Evolutionary conservation across 1,140 invertebrate genomes (phyloP).

Genomic region (Drosophila teissieri): DNA sequence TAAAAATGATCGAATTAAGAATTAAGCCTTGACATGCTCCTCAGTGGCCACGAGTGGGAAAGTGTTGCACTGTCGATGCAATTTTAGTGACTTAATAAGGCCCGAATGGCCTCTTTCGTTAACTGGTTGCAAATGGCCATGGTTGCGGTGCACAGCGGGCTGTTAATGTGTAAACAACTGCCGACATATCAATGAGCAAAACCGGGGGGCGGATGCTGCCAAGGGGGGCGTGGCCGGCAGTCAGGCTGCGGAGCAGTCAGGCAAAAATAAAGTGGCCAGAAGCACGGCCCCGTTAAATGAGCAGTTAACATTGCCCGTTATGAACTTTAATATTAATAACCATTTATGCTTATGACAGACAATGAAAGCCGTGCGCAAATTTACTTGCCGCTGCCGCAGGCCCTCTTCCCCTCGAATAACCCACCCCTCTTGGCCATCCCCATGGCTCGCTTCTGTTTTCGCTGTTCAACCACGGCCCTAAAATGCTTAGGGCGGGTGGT

Average conservation of each 20-base stretch:
- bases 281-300: constrained; percentile 61
- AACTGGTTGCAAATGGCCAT: constrained; percentile 55
- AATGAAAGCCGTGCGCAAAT: constrained; percentile 54
- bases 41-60: not conserved
- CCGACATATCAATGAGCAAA: constrained; percentile 53
- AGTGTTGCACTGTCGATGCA: constrained; percentile 20
- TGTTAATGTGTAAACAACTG: constrained; percentile 65
- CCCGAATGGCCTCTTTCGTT: constrained; percentile 68
- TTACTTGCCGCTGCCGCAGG: constrained; percentile 3
- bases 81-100: constrained; percentile 63
- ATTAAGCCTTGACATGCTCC: constrained; percentile 18
- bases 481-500: constrained; percentile 62
- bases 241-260: constrained; percentile 9
- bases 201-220: not conserved
- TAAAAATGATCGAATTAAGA: constrained; percentile 11
- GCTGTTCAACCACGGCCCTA: constrained; percentile 69
- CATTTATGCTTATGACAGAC: constrained; percentile 79
- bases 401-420: not conserved
- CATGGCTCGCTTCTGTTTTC: constrained; percentile 48
- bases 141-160: constrained; percentile 39
- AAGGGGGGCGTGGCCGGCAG: not conserved
- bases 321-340: constrained; percentile 78
- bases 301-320: constrained; percentile 62
- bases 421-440: not conserved
- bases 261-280: constrained; percentile 59